Percentiles rank a stretch among this genome's conserved stretches.
phyloP scores from a whole-genome alignment of 2,113 vertebrate genomes.

The Cervus canadensis region DNA sequence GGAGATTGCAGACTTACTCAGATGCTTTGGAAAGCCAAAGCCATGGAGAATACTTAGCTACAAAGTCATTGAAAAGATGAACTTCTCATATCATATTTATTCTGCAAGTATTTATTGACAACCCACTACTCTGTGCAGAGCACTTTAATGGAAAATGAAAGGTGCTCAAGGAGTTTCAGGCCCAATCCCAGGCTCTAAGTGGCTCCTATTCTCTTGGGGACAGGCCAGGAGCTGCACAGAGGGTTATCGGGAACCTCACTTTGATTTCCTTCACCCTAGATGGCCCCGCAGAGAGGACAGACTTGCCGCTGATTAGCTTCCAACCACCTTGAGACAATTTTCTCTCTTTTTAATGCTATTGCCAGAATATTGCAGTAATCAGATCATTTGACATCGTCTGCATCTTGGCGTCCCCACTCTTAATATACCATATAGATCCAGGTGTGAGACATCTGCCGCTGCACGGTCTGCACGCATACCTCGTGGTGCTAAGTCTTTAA shows the following conservation, averaged over 20 bases:
- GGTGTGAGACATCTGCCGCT: not conserved
- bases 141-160: not conserved
- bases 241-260: conserved; percentile 9
- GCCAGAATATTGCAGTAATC: conserved; percentile 9
- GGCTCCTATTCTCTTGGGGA: not conserved
- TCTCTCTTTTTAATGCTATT: conserved; percentile 31
- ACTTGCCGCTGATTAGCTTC: not conserved
- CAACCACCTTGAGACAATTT: conserved; percentile 32
- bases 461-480: not conserved
- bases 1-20: conserved; percentile 22
- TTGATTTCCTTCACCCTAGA: conserved; percentile 45
- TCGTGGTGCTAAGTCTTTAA: not conserved
- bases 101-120: conserved; percentile 17
- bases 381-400: not conserved
- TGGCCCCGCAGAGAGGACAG: conserved; percentile 18
- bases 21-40: conserved; percentile 15
- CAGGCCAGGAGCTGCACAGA: not conserved
- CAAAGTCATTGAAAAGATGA: not conserved
- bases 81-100: not conserved
- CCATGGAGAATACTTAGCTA: not conserved
- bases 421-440: not conserved
- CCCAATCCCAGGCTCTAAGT: not conserved
- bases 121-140: not conserved
- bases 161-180: not conserved
- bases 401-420: not conserved